Conservation (phyloP, 2,888 invertebrate species). For the Macrostomum cliftonense region DNA sequence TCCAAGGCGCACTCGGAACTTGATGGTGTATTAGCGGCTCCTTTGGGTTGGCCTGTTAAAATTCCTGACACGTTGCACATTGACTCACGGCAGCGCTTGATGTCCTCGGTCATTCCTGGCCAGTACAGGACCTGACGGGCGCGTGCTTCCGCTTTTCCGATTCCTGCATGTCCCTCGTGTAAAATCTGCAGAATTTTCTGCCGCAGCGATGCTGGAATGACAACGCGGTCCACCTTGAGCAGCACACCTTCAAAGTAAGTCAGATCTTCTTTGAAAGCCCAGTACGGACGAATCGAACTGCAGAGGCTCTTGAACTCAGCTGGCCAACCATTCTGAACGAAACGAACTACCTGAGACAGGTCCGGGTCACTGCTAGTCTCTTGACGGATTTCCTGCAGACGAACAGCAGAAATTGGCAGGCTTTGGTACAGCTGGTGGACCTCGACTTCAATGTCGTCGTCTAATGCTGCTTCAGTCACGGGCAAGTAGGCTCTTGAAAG, state of each 20-base stretch:
- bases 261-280: neutral
- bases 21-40: constrained; percentile 5
- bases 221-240: constrained; percentile 2
- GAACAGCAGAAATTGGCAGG: too few species aligned
- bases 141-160: neutral
- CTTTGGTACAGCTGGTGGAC: too few species aligned
- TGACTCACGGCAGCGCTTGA: neutral
- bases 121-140: constrained; percentile 9
- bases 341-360: neutral
- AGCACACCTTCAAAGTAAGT: constrained; percentile 5
- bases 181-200: constrained; percentile 6
- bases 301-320: neutral
- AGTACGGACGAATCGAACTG: neutral
- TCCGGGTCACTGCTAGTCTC: neutral
- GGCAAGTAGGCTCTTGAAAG: constrained; percentile 3
- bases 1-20: constrained; percentile 5
- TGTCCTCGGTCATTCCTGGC: constrained; percentile 7
- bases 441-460: too few species aligned
- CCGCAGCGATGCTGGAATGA: constrained; percentile 7
- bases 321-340: constrained; percentile 6
- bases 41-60: neutral
- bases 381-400: neutral
- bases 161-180: constrained; percentile 6
- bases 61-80: constrained; percentile 4
- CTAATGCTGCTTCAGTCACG: too few species aligned